Conservation (phyloP, 2,797 vertebrate species). For the Morelia viridis region DNA sequence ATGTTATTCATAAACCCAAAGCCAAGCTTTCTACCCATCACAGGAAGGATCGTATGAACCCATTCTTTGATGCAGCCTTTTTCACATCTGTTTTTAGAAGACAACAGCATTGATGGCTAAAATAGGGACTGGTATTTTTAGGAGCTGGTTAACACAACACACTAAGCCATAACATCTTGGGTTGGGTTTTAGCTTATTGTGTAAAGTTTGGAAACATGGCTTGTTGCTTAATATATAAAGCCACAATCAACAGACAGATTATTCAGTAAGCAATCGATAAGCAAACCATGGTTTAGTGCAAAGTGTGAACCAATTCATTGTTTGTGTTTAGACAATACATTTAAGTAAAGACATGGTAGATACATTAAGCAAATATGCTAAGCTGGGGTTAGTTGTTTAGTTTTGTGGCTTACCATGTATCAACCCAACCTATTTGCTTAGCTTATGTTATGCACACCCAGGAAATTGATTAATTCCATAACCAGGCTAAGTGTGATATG, state of each 20-base stretch:
- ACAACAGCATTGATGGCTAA: not conserved
- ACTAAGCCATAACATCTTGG: not conserved
- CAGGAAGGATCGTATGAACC: not conserved
- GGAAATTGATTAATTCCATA: not conserved
- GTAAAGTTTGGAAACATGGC: not conserved
- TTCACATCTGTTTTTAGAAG: not conserved
- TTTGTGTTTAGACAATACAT: not conserved
- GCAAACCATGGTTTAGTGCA: not conserved
- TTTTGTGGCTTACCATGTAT: not conserved
- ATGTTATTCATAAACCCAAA: not conserved
- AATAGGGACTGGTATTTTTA: not conserved
- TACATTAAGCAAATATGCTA: not conserved
- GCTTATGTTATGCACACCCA: not conserved
- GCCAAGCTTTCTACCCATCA: not conserved
- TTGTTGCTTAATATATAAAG: not conserved
- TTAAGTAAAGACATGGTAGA: not conserved
- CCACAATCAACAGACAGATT: not conserved
- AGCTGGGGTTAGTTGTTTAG: not conserved
- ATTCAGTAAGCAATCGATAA: not conserved
- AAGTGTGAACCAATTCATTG: not conserved
- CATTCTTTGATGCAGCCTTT: not conserved
- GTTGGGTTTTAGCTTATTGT: not conserved
- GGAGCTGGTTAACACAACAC: not conserved
- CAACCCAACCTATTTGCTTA: not conserved
- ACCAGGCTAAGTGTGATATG: not conserved